Evolutionary conservation across 1,140 invertebrate species (phyloP), one percentile per base, ranked within the genome.

Genomic region (Drosophila triauraria): DNA sequence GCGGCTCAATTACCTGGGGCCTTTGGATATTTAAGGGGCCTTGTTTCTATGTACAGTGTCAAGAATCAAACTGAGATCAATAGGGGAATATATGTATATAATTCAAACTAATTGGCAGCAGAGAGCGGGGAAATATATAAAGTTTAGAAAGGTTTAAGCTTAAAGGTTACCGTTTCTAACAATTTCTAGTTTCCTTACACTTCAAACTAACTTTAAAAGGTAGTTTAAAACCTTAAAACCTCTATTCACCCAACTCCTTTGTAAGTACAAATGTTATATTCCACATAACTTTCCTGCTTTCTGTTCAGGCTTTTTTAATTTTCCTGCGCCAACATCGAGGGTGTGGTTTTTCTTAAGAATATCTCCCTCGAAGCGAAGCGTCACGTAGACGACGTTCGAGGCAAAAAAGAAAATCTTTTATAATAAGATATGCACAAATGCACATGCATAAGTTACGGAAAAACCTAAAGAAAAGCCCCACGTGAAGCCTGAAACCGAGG

Each of bases 401-500:
- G 60, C 27, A 53, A 47, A 59, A 43, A 68, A 56, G 72, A 80
- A 88, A 87, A 88, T 88, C 81, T 90, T 59, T 68, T 84, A 75
- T 88, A 90, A 90, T 88, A 84, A 84, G 85, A 81, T 88, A 84
- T 88, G 84, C 85, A 71, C 61, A 59, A 74, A 88, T 88, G 84
- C 85, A 81, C 82, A 81, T 85, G 81, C 85, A 90, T 84, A 90
- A 90, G 78, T 81, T 79, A 81, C 67, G 46, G 32, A 61, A 60
- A 63, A 77, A 44, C 47, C 47, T 6, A 79, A 67, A 40, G 38
- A 72, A 47, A 64, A 53, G 20, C 40, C 30, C n/a, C 20, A 30
- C 43, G 25, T 50, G 59, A 69, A 69, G 40, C 25, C 43, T 9
- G 23, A 65, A 61, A 40, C 42, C 40, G 44, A 23, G 63, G 30